Conservation (phyloP, 92 coral and sea anemone genomes). For the Chrysogorgia sp. region DNA sequence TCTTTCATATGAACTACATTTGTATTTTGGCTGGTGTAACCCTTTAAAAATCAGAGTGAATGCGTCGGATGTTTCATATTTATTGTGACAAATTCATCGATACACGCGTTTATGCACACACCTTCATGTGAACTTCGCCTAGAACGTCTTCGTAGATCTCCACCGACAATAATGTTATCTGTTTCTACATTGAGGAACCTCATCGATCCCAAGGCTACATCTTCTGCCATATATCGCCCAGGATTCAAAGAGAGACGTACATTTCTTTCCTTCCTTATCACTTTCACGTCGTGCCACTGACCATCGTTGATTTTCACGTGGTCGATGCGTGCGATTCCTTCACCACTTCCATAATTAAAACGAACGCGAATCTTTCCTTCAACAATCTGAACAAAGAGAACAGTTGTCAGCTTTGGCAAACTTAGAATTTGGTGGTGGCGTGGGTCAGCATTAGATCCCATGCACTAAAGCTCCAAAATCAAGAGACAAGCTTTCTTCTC, state of each 20-base stretch:
- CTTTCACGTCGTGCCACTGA: constrained; percentile 93
- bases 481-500: no score
- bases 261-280: constrained; percentile 91
- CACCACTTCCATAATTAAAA: constrained; percentile 96
- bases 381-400: constrained; percentile 64
- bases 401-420: not conserved
- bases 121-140: constrained; percentile 4
- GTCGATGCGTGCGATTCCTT: constrained; percentile 85
- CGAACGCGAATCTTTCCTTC: constrained; percentile 90
- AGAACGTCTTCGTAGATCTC: constrained; percentile 22
- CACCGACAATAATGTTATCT: constrained; percentile 32
- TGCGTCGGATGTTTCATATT: no score
- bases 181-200: constrained; percentile 82
- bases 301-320: constrained; percentile 87
- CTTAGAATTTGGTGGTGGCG: no score
- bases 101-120: constrained; percentile 1
- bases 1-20: no score
- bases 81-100: no score
- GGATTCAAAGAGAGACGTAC: constrained; percentile 85
- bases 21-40: no score
- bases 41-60: no score
- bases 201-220: constrained; percentile 93
- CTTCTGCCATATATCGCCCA: constrained; percentile 84
- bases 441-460: not conserved
- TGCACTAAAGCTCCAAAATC: not conserved